Percentiles rank a stretch among this genome's conserved stretches.
phyloP scores from a whole-genome alignment of 2,113 vertebrate genomes.

The Sander vitreus region DNA sequence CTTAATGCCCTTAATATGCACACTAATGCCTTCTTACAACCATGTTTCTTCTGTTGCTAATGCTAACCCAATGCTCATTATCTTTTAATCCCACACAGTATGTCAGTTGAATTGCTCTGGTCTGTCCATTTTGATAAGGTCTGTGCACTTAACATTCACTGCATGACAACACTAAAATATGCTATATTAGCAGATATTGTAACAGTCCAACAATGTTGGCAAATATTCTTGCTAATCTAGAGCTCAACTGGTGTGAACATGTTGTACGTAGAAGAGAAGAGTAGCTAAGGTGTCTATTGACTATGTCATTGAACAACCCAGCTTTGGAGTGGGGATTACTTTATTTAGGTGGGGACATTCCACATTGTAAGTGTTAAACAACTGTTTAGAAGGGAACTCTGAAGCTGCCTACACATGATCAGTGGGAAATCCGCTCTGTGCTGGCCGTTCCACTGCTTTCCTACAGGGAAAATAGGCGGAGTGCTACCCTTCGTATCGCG shows the following conservation, averaged over 20 bases:
- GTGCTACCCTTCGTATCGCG: too few relatives aligned
- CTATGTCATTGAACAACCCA: too few relatives aligned
- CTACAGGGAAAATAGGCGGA: too few relatives aligned
- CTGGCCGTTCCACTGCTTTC: too few relatives aligned
- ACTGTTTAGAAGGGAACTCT: too few relatives aligned
- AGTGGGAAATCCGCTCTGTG: too few relatives aligned
- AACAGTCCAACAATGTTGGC: neutral
- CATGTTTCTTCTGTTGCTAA: slow-evolving; percentile 18
- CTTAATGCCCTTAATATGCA: slow-evolving; percentile 17
- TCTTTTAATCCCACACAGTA: slow-evolving; percentile 50
- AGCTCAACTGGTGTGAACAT: neutral
- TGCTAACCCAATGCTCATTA: slow-evolving; percentile 39
- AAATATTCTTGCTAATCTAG: slow-evolving; percentile 2
- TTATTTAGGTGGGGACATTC: too few relatives aligned
- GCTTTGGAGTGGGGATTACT: too few relatives aligned
- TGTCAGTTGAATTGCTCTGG: slow-evolving; percentile 29
- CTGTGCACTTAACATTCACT: slow-evolving; percentile 22
- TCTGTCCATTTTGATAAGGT: slow-evolving; percentile 40
- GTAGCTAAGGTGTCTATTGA: neutral
- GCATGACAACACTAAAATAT: slow-evolving; percentile 11
- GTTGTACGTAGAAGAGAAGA: neutral
- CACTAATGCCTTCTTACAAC: slow-evolving; percentile 47
- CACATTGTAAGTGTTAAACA: too few relatives aligned
- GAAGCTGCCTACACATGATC: too few relatives aligned
- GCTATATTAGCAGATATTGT: slow-evolving; percentile 36